Evolutionary conservation across 2,888 invertebrate species (phyloP), one percentile per base, ranked within the genome.

Genomic region (Clunio marinus): DNA sequence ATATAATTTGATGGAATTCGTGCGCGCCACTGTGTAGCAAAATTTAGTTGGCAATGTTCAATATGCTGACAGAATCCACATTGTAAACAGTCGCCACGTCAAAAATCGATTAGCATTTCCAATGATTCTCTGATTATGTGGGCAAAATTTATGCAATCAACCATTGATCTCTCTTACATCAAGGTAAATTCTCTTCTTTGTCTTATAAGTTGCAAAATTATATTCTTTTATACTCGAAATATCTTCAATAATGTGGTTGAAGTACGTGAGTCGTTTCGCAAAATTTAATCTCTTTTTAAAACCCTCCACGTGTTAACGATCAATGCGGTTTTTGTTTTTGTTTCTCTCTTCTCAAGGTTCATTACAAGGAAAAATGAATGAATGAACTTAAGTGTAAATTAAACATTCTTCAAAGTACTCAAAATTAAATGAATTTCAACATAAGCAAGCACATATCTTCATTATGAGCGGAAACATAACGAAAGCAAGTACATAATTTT

Each of bases 401-500:
- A 63, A 63, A 63, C 63, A 63, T 28, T 24, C 63, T 63, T 46
- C 46, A 63, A 63, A 63, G 63, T 46, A 46, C 63, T 63, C 28
- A 46, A 63, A 63, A 46, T 46, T 63, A 63, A 63, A 63, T 63
- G 63, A 46, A 63, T 46, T 63, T 46, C 63, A 46, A 63, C 63
- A 63, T 63, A 63, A 63, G 63, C 46, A 63, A 63, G 46, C 46
- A 63, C 63, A 63, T 37, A 63, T 63, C 63, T 63, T 63, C 63
- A 63, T 63, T 63, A 63, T 41, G 41, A 46, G 46, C 45, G 63
- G 63, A 63, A 63, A 46, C 46, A 46, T 51, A 22, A 22, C 51
- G 51, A 22, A n/a, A n/a, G 32, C 32, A 32, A 32, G 32, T 32
- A 59, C 59, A 59, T 28, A 45, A 63, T 17, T 17, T 22, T 51